phyloP scores from a whole-genome alignment of 2,797 vertebrate genomes.

The Hybognathus amarus region DNA sequence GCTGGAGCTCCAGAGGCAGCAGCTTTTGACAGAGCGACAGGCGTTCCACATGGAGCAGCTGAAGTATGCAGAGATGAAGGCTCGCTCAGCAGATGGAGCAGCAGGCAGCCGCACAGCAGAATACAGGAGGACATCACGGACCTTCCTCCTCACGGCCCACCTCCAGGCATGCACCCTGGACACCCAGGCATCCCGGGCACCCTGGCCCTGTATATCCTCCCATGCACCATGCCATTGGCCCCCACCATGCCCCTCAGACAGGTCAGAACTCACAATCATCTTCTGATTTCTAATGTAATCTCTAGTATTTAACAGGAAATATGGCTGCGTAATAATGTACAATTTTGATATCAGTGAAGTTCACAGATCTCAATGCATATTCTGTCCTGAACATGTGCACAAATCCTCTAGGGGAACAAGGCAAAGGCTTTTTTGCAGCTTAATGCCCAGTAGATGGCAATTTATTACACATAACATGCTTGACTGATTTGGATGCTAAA shows the following conservation, averaged over 20 bases:
- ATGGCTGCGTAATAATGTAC: background rate
- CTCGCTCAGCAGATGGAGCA: conserved; percentile 97
- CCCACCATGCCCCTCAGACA: conserved; percentile 87
- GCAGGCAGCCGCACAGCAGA: conserved; percentile 75
- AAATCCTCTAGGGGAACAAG: background rate
- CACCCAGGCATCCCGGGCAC: conserved; percentile 64
- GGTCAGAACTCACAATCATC: conserved; percentile 70
- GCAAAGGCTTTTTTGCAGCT: background rate
- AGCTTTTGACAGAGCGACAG: conserved; percentile 94
- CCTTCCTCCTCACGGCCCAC: conserved; percentile 69
- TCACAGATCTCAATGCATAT: background rate
- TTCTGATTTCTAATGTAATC: background rate
- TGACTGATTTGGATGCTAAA: background rate
- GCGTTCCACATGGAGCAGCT: conserved; percentile 99
- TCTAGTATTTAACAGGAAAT: background rate
- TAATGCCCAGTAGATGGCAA: background rate
- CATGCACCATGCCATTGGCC: conserved; percentile 92
- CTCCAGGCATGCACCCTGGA: conserved; percentile 77
- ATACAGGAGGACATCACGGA: conserved; percentile 73
- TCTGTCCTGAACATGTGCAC: background rate
- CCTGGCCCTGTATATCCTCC: conserved; percentile 84
- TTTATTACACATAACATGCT: background rate
- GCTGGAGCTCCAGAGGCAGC: conserved; percentile 96
- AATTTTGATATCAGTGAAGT: background rate
- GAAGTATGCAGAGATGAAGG: conserved; percentile 94